Evolutionary conservation across 1,140 invertebrate species (phyloP).

Genomic region (Anagrus nilaparvatae): DNA sequence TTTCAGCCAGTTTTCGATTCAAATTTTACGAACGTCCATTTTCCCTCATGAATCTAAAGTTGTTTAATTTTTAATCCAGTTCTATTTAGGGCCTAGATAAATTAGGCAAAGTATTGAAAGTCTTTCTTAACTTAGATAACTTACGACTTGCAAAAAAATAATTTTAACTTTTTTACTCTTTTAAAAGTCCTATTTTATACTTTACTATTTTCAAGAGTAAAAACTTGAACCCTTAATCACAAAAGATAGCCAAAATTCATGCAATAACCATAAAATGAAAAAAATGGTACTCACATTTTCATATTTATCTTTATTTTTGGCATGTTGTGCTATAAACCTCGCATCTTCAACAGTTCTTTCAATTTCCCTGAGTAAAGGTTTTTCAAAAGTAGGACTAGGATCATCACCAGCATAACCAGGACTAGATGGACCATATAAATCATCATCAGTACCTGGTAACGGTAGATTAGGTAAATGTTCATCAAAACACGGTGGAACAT

Average conservation of each 20-base stretch:
- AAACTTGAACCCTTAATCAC: background rate
- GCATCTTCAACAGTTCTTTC: constrained; percentile 83
- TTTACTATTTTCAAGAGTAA: background rate
- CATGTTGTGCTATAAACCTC: constrained; percentile 87
- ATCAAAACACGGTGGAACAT: constrained; percentile 49
- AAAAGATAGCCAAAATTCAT: background rate
- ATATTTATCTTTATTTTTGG: constrained; percentile 88
- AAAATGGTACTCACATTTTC: constrained; percentile 66
- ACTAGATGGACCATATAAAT: constrained; percentile 63
- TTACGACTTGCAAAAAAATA: background rate
- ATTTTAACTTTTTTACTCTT: background rate
- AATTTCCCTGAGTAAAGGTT: constrained; percentile 62
- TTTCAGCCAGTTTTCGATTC: too few relatives aligned
- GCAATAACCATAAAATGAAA: constrained; percentile 4
- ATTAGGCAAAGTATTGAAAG: too few relatives aligned
- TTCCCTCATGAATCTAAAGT: too few relatives aligned
- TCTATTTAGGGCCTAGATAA: too few relatives aligned
- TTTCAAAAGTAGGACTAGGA: constrained; percentile 65
- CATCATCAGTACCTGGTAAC: constrained; percentile 62
- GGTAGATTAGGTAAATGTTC: constrained; percentile 57
- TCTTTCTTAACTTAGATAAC: too few relatives aligned
- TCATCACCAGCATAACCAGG: constrained; percentile 33
- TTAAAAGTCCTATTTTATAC: background rate
- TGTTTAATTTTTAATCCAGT: too few relatives aligned
- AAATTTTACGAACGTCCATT: too few relatives aligned